phyloP scores from a whole-genome alignment of 2,797 vertebrate genomes.

The Molossus molossus region DNA sequence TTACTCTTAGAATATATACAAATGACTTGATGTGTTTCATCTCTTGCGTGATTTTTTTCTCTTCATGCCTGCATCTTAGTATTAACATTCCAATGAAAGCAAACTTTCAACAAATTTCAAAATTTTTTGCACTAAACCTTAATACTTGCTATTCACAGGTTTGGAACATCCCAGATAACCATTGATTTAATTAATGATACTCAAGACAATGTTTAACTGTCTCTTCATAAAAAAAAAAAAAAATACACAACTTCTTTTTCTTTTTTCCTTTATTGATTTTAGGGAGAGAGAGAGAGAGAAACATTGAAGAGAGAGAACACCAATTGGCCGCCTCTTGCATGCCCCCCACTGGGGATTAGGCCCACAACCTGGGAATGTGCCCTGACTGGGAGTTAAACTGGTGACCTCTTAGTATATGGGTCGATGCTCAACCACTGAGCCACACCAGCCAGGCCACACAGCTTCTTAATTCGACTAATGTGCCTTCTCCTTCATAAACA shows the following conservation, averaged over 20 bases:
- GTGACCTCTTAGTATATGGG: too few species aligned
- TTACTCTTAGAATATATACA: background rate
- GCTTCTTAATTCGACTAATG: background rate
- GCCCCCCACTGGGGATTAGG: too few species aligned
- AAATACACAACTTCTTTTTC: background rate
- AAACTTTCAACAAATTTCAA: background rate
- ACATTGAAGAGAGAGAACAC: too few species aligned
- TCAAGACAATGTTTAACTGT: background rate
- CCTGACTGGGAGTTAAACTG: too few species aligned
- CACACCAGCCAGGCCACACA: background rate
- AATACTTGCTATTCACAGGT: background rate
- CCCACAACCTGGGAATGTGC: too few species aligned
- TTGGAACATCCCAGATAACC: background rate
- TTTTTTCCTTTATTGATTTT: too few species aligned
- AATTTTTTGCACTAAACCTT: background rate
- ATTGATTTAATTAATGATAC: background rate
- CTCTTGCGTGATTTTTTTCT: background rate
- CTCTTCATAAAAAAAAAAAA: background rate
- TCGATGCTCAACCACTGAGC: too few species aligned
- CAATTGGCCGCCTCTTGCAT: too few species aligned
- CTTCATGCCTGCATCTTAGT: background rate
- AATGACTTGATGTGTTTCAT: background rate
- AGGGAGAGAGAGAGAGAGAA: too few species aligned
- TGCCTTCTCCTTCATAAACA: background rate
- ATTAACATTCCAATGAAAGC: background rate